Conservation (phyloP, 2,113 vertebrate species). For the Chinchilla lanigera region DNA sequence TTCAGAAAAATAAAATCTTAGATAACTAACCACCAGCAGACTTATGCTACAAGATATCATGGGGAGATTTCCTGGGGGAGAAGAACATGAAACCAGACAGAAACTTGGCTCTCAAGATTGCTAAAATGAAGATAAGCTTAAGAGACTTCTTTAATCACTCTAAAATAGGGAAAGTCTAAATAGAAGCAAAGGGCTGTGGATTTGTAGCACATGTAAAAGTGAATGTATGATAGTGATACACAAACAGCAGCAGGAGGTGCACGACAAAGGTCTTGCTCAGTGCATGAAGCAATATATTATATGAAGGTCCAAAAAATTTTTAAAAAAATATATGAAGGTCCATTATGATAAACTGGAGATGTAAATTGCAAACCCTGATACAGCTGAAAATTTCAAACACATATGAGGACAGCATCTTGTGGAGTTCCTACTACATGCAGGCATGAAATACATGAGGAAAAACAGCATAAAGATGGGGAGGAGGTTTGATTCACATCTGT, state of each 20-base stretch:
- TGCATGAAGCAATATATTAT: background rate
- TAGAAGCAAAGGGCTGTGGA: background rate
- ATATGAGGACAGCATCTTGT: too few species aligned
- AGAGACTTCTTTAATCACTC: background rate
- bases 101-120: background rate
- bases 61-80: background rate
- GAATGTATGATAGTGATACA: background rate
- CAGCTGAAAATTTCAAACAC: background rate
- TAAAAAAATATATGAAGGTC: background rate
- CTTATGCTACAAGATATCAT: background rate
- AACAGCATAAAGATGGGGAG: background rate
- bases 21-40: background rate
- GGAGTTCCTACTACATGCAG: background rate
- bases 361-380: background rate
- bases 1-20: constrained; percentile 28
- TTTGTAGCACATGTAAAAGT: background rate
- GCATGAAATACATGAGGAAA: background rate
- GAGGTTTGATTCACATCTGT: background rate
- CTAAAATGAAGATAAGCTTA: background rate
- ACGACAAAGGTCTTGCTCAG: background rate
- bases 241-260: background rate
- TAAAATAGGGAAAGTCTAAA: background rate
- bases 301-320: background rate
- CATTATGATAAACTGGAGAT: background rate
- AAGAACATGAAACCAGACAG: background rate